Base-by-base conservation (phyloP, 1,140 invertebrate species). In the Drepana arcuata region DNA sequence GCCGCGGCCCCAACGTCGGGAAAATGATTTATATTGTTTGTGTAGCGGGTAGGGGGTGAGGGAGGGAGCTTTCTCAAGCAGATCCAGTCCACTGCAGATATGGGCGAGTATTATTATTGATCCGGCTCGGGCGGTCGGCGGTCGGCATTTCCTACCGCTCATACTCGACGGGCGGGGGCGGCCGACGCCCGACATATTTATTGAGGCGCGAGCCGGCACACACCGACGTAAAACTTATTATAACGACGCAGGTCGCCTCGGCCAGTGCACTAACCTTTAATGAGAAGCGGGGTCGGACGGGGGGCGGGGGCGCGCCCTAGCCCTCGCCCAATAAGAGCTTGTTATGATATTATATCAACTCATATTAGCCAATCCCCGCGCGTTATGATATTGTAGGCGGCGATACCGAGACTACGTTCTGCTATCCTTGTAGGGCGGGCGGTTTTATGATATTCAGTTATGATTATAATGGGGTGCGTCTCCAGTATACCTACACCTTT, bases 301-400 rank as follows among this genome's bases (percentile, higher is more conserved):
- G 48, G 58, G 43, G 39, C 43, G 50, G 37, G 41, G 40, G 54
- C 46, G 54, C 41, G 49, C 38, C 53, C 50, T 57, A 54, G 27
- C 63, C 52, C 60, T 66, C 63, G 54, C 29, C 80, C 81, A 84
- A 84, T 83, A 60, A 59, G 39, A 33, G 27, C 29, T 15, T 64
- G 79, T 80, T 84, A 83, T 84, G 82, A 84, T 83, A 84, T 84
- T 75, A 84, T 84, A 84, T 84, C 72, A 74, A 37, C 31, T 70
- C 61, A 69, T 78, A 67, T 64, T 62, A 48, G 45, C 82, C 82
- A 84, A 84, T 84, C 41, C 60, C 40, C 29, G 46, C 38, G 30
- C 77, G 79, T 82, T 82, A 82, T 83, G 81, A 83, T 74, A 84
- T 84, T 83, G 66, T 66, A 67, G 73, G 73, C 71, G 72, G 62